A percentile compares a stretch with the other conserved stretches of the same genome.
Evolutionary conservation across 2,113 vertebrate genomes (phyloP).

Genomic region (Lipophrys pholis): DNA sequence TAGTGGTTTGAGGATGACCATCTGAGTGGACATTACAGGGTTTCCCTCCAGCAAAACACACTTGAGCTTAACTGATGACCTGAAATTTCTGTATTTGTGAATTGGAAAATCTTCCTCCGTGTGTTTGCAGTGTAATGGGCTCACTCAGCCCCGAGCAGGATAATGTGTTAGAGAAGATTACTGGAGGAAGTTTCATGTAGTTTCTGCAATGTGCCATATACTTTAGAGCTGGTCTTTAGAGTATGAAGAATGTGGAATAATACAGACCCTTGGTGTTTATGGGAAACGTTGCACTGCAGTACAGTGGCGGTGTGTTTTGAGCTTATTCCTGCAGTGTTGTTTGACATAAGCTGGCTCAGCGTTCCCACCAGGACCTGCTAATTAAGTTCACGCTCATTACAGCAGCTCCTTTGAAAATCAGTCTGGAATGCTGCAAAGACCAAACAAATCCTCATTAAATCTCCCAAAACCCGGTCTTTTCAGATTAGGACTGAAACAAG

Average conservation of each 20-base stretch:
- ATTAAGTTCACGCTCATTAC: slow-evolving; percentile 59
- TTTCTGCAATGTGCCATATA: no score
- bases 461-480: slow-evolving; percentile 18
- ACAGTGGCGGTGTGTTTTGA: slow-evolving; percentile 16
- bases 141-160: no score
- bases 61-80: no score
- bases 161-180: no score
- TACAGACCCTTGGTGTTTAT: slow-evolving; percentile 7
- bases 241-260: neutral
- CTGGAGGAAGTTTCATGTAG: no score
- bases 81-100: no score
- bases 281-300: slow-evolving; percentile 23
- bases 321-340: slow-evolving; percentile 27
- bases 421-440: slow-evolving; percentile 41
- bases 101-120: no score
- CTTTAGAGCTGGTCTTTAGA: slow-evolving; percentile 18
- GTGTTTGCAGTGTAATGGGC: no score
- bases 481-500: slow-evolving; percentile 22
- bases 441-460: slow-evolving; percentile 45
- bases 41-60: no score
- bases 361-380: slow-evolving; percentile 41
- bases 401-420: slow-evolving; percentile 35
- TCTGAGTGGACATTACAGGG: no score
- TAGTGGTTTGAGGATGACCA: no score
- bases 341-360: slow-evolving; percentile 29